Conservation (phyloP, 2,888 invertebrate species). For the Ligdia adustata region DNA sequence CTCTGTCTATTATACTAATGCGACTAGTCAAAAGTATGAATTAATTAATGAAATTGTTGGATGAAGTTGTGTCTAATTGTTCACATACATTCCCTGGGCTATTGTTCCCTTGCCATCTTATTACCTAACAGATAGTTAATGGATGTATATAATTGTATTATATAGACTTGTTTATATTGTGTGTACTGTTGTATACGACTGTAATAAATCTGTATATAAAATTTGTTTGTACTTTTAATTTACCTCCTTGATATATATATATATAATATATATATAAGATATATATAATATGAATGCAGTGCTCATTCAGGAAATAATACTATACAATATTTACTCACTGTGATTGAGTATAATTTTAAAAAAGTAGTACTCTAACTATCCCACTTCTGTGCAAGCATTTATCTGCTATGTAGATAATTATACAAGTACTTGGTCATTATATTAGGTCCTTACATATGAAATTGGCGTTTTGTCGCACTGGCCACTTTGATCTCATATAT, state of each 20-base stretch:
- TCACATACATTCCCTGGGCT: slow-evolving; percentile 65
- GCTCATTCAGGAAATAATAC: too few species aligned
- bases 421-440: too few species aligned
- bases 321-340: too few species aligned
- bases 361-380: too few species aligned
- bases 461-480: too few species aligned
- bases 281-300: background rate
- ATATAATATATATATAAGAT: background rate
- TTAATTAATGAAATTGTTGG: slow-evolving; percentile 6
- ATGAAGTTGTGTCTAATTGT: slow-evolving; percentile 36
- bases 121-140: slow-evolving; percentile 48
- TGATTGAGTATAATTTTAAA: too few species aligned
- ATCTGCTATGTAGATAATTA: too few species aligned
- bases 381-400: too few species aligned
- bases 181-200: slow-evolving; percentile 75
- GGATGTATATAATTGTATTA: slow-evolving; percentile 62
- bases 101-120: slow-evolving; percentile 51
- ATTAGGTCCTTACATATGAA: too few species aligned
- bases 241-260: slow-evolving; percentile 41
- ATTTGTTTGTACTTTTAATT: slow-evolving; percentile 37
- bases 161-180: slow-evolving; percentile 70
- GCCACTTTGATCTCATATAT: too few species aligned
- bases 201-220: slow-evolving; percentile 80
- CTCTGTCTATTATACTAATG: slow-evolving; percentile 20
- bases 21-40: slow-evolving; percentile 24